Conservation (phyloP, 2,797 vertebrate genomes). For the Artibeus jamaicensis region DNA sequence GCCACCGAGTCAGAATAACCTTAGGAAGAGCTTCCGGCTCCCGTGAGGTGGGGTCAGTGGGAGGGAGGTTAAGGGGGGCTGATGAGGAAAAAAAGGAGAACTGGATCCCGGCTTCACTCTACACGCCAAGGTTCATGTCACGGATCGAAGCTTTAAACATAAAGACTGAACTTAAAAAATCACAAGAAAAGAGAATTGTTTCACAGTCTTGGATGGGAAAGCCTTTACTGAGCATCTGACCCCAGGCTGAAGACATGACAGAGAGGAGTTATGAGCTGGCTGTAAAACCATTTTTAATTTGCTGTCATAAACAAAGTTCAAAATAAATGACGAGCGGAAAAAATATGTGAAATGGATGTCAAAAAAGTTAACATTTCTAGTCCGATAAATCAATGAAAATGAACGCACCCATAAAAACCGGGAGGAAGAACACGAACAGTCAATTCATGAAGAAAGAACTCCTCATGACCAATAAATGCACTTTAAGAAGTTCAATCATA, state of each 20-base stretch:
- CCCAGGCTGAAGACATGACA: background rate
- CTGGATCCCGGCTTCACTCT: background rate
- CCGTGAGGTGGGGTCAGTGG: fast-evolving
- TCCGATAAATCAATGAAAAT: background rate
- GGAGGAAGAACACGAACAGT: background rate
- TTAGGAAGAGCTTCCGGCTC: background rate
- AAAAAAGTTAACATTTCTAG: conserved; percentile 1
- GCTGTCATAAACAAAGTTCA: background rate
- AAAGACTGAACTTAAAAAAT: background rate
- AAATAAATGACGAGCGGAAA: conserved; percentile 24
- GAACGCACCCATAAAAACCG: background rate
- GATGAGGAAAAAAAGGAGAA: background rate
- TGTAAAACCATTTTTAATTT: background rate
- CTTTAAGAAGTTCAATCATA: background rate
- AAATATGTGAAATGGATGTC: background rate
- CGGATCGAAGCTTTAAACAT: background rate
- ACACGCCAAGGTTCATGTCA: background rate
- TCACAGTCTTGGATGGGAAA: background rate
- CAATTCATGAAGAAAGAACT: background rate
- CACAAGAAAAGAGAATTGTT: background rate
- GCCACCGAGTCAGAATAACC: background rate
- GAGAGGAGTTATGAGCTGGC: background rate
- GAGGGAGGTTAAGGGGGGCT: background rate
- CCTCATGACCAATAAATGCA: background rate
- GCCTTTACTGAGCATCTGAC: background rate